Evolutionary conservation across 2,888 invertebrate species (phyloP).

Genomic region (Parelbella ahira): DNA sequence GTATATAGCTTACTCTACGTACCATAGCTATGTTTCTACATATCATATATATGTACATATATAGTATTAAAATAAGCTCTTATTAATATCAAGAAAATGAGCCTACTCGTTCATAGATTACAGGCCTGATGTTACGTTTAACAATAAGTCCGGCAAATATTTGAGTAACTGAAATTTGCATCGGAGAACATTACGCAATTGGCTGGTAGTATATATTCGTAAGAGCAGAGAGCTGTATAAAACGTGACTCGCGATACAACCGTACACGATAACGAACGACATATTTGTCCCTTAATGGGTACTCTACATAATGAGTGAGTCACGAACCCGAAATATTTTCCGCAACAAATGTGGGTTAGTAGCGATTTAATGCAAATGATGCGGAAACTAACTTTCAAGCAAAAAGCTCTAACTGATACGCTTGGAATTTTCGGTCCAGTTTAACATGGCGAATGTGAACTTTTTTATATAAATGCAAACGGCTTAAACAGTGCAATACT

Average conservation of each 20-base stretch:
- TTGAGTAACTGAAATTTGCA: too few species aligned
- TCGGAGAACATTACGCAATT: too few species aligned
- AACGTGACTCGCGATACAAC: conserved; percentile 2
- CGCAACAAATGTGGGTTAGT: conserved; percentile 17
- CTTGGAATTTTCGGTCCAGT: neutral
- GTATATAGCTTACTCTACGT: too few species aligned
- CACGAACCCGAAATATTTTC: conserved; percentile 12
- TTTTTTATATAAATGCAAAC: neutral
- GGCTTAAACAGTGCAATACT: too few species aligned
- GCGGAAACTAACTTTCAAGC: conserved; percentile 5
- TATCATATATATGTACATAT: too few species aligned
- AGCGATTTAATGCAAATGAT: conserved; percentile 20
- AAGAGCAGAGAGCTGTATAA: neutral
- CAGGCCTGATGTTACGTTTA: too few species aligned
- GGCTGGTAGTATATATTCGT: too few species aligned
- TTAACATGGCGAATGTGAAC: neutral
- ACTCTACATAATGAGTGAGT: conserved; percentile 15
- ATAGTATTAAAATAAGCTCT: too few species aligned
- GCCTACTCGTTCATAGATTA: too few species aligned
- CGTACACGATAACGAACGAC: conserved; percentile 10
- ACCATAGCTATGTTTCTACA: too few species aligned
- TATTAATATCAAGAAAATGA: too few species aligned
- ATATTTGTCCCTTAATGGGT: conserved; percentile 17
- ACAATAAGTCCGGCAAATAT: too few species aligned
- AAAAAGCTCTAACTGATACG: conserved; percentile 3